Evolutionary conservation across 2,113 vertebrate genomes (phyloP).

Genomic region (Calonectris borealis): DNA sequence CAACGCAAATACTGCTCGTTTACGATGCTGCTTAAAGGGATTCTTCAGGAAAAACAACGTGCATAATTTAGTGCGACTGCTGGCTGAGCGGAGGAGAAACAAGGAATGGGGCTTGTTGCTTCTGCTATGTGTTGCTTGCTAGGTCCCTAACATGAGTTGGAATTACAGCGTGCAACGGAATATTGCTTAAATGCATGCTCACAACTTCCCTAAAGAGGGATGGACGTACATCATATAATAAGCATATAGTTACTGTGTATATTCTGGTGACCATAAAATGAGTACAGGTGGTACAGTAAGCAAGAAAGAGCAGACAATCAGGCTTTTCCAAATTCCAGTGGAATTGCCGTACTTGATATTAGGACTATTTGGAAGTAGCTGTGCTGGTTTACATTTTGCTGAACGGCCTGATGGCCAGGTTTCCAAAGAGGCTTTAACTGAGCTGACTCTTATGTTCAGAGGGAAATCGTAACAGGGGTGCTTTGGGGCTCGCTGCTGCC

Average conservation of each 20-base stretch:
- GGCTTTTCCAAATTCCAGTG: background rate
- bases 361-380: background rate
- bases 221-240: background rate
- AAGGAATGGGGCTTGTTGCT: background rate
- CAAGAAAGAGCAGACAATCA: background rate
- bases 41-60: background rate
- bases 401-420: background rate
- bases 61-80: background rate
- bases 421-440: conserved; percentile 8
- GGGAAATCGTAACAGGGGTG: background rate
- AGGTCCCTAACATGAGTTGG: background rate
- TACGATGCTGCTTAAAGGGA: conserved; percentile 9
- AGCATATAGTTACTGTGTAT: background rate
- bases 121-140: background rate
- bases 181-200: background rate
- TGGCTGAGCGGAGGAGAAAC: background rate
- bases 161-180: background rate
- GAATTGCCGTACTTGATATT: background rate
- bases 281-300: background rate
- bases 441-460: conserved; percentile 34
- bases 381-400: background rate
- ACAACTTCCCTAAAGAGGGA: background rate
- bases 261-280: background rate
- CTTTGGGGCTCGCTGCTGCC: conserved; percentile 5
- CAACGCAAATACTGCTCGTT: background rate